Conservation (phyloP, 2,797 vertebrate species). For the Sparus aurata region DNA sequence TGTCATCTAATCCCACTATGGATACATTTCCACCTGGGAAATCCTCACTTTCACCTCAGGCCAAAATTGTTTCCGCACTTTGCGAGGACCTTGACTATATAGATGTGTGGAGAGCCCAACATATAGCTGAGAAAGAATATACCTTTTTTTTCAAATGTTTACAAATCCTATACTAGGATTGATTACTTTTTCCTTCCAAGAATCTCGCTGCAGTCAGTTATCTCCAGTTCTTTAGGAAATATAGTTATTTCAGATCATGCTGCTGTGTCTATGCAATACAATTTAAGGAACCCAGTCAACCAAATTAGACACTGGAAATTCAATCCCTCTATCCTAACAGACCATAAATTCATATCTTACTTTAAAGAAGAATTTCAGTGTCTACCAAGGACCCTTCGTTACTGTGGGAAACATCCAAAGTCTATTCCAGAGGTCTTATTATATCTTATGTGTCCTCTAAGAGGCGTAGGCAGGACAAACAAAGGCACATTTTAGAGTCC, state of each 20-base stretch:
- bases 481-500: no score
- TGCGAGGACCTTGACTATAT: constrained; percentile 17
- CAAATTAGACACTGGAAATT: not conserved
- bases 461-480: not conserved
- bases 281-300: not conserved
- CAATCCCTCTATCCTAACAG: not conserved
- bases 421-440: constrained; percentile 2
- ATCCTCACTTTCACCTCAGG: not conserved
- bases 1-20: constrained; percentile 22
- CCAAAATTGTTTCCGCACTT: not conserved
- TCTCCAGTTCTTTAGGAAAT: not conserved
- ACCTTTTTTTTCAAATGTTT: not conserved
- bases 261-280: constrained; percentile 3
- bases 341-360: not conserved
- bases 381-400: not conserved
- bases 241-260: constrained; percentile 19
- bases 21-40: constrained; percentile 17
- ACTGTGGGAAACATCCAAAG: constrained; percentile 19
- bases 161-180: constrained; percentile 4
- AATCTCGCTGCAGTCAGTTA: not conserved
- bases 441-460: constrained; percentile 7
- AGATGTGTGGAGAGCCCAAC: constrained; percentile 16
- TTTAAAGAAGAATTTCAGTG: not conserved
- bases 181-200: constrained; percentile 4
- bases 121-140: not conserved